Evolutionary conservation across 2,797 vertebrate species (phyloP), one percentile per base, ranked within the genome.

Genomic region (Tenualosa thibaudeaui): DNA sequence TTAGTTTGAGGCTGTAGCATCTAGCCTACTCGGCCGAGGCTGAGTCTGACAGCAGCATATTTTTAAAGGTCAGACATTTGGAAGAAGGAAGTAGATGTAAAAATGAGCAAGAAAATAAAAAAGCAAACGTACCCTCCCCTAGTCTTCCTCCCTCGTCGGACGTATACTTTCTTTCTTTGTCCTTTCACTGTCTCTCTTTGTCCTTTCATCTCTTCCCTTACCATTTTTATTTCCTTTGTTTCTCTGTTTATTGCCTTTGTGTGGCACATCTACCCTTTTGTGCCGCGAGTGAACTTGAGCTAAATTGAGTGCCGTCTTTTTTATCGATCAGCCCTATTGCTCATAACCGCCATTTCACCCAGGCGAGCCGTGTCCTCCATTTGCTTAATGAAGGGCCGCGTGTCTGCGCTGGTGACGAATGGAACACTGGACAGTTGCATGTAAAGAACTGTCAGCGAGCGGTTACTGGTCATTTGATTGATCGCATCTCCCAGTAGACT

Each of bases 361-460:
- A 65, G 43, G 85, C 89, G 43, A 86, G 88, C 90, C 87, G 49
- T 60, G 88, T 90, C 81, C 86, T 94, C 94, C 92, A 94, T 95
- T 95, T 94, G 92, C 93, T 92, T 95, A 94, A 94, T 95, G 93
- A 95, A 94, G 92, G 90, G 88, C 88, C 85, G 62, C 37, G 62
- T 68, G 84, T 90, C 90, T 92, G 90, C 92, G 17, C 91, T 85
- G 90, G 88, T 88, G 91, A 90, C 89, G 90, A 83, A 88, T 89
- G 90, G 89, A 90, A 81, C 85, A 87, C 86, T 90, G 82, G 87
- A 89, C 88, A 89, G 90, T 86, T 87, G 88, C 91, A 90, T 87
- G 88, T 91, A 87, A 93, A 91, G 90, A 90, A 89, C 92, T 89
- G 91, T 89, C 85, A 90, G 82, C 84, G 89, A 84, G 88, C 90